A percentile compares a stretch with the other conserved stretches of the same genome.
Evolutionary conservation across 2,888 invertebrate species (phyloP).

Genomic region (Dysmachus trigonus): DNA sequence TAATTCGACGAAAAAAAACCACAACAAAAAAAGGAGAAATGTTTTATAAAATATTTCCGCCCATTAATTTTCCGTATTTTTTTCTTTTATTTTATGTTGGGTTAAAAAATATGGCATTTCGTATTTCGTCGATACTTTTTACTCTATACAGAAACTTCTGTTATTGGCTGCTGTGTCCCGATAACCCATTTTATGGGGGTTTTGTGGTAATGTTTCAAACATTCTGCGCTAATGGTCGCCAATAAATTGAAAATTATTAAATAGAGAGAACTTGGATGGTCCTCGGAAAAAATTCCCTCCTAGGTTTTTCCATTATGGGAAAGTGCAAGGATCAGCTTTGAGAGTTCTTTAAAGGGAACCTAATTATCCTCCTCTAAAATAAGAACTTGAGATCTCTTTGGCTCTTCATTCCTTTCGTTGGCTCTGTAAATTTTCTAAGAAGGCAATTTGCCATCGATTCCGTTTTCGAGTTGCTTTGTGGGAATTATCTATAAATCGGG

Average conservation of each 20-base stretch:
- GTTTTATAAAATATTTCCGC: neutral
- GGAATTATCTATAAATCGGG: neutral
- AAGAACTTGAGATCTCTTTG: neutral
- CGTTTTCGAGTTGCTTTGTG: neutral
- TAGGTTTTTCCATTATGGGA: neutral
- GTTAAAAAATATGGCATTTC: neutral
- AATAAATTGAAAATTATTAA: neutral
- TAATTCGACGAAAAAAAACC: neutral
- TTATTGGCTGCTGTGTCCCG: neutral
- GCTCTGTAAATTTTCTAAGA: neutral
- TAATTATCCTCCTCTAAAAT: neutral
- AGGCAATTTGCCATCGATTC: neutral
- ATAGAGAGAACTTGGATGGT: too few species aligned
- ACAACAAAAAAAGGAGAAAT: neutral
- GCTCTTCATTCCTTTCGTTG: neutral
- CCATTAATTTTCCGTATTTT: neutral
- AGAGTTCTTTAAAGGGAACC: neutral
- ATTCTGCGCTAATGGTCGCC: neutral
- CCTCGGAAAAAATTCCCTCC: neutral
- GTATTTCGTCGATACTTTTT: neutral
- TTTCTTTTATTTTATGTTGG: neutral
- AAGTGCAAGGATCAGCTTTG: neutral
- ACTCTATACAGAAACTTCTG: neutral
- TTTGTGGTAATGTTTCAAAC: neutral
- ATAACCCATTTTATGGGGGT: neutral